Conservation (phyloP, 2,113 vertebrate species). For the Hippopotamus amphibius region DNA sequence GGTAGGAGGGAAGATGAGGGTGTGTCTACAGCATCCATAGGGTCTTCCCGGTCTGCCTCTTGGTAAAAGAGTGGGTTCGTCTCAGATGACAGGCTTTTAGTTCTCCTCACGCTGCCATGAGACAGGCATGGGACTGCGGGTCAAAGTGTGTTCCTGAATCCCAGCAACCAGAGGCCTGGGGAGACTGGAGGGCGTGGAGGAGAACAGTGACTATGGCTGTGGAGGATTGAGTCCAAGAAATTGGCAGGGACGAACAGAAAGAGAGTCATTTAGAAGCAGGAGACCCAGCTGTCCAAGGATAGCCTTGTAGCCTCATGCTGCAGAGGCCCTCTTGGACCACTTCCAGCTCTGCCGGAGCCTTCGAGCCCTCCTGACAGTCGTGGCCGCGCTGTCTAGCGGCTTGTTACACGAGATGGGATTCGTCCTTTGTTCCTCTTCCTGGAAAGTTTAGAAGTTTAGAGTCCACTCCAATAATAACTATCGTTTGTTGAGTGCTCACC, state of each 20-base stretch:
- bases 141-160: neutral
- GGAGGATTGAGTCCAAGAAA: constrained; percentile 2
- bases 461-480: neutral
- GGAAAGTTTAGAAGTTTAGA: neutral
- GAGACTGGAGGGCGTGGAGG: neutral
- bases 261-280: neutral
- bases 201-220: neutral
- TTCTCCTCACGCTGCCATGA: neutral
- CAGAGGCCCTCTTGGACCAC: neutral
- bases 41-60: neutral
- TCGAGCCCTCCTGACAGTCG: neutral
- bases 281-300: neutral
- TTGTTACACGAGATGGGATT: neutral
- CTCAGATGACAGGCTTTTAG: neutral
- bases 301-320: neutral
- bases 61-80: neutral
- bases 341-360: neutral
- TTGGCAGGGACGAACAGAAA: neutral
- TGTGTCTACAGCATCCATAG: neutral
- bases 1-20: neutral
- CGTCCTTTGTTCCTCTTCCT: neutral
- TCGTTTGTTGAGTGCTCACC: neutral
- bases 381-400: neutral
- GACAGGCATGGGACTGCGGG: neutral
- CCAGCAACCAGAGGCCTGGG: neutral